Evolutionary conservation across 1,140 invertebrate species (phyloP).

Genomic region (Subanguina moxae): DNA sequence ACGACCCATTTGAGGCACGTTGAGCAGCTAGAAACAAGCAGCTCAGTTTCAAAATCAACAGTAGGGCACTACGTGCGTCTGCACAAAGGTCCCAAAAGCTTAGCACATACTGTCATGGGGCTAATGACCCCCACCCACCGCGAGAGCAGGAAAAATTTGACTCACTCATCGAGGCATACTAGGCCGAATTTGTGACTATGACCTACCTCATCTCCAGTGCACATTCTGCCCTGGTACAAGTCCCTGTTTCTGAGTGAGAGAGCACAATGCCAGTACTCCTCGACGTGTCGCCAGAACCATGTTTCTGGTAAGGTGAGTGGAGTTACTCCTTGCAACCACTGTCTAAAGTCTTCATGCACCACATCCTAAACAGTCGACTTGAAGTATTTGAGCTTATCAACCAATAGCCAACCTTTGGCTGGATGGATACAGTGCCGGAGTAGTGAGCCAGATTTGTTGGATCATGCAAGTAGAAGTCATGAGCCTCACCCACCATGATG

Average conservation of each 20-base stretch:
- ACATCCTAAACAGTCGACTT: constrained; percentile 16
- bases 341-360: constrained; percentile 12
- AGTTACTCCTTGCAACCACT: constrained; percentile 39
- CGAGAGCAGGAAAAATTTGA: no score
- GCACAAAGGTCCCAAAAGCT: no score
- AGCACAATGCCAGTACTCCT: constrained; percentile 50
- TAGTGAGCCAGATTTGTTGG: constrained; percentile 40
- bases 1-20: constrained; percentile 42
- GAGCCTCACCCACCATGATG: constrained; percentile 53
- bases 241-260: constrained; percentile 38
- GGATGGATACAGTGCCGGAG: constrained; percentile 51
- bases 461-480: constrained; percentile 52
- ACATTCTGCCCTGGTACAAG: constrained; percentile 44
- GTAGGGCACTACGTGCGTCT: no score
- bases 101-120: no score
- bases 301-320: constrained; percentile 50
- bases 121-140: no score
- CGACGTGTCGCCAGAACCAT: constrained; percentile 55
- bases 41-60: no score
- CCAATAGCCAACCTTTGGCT: constrained; percentile 40
- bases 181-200: no score
- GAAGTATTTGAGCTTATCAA: background rate
- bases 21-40: constrained; percentile 22
- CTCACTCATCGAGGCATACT: no score
- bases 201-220: constrained; percentile 48